Evolutionary conservation across 2,797 vertebrate species (phyloP).

Genomic region (Selene dorsalis): DNA sequence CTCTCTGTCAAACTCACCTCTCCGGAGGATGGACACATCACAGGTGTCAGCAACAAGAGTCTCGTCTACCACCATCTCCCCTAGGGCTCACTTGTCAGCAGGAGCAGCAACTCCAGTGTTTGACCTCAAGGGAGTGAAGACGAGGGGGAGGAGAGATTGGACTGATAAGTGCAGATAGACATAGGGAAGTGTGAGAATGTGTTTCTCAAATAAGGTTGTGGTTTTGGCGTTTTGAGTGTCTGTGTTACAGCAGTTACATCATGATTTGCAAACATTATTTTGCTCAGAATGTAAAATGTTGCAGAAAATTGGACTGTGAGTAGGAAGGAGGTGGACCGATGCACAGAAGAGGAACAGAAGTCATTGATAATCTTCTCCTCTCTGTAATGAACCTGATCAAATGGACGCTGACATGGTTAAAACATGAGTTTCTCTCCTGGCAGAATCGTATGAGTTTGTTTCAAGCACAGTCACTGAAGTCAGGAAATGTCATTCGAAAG

Average conservation of each 20-base stretch:
- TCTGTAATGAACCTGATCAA: slow-evolving; percentile 13
- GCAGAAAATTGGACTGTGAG: background rate
- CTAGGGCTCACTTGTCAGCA: slow-evolving; percentile 68
- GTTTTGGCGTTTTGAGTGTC: background rate
- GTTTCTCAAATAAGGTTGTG: background rate
- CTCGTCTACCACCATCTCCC: slow-evolving; percentile 37
- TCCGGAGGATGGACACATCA: slow-evolving; percentile 70
- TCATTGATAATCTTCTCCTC: background rate
- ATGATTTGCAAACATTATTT: background rate
- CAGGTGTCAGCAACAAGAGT: slow-evolving; percentile 58
- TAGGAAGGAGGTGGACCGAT: background rate
- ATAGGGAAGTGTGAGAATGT: fast-evolving
- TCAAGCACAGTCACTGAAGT: background rate
- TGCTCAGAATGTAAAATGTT: background rate
- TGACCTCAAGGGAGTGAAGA: slow-evolving; percentile 52
- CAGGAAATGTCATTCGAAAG: background rate
- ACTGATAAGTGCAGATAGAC: background rate
- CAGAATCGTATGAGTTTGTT: background rate
- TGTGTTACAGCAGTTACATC: background rate
- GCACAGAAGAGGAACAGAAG: background rate
- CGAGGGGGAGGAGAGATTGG: background rate
- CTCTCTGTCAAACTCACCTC: slow-evolving; percentile 70
- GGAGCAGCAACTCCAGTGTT: slow-evolving; percentile 60
- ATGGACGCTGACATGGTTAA: background rate
- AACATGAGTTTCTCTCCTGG: too few relatives aligned